Percentiles rank a stretch among this genome's conserved stretches.
Conservation (phyloP, 2,888 invertebrate genomes). For the Aphelenchoides bicaudatus region DNA sequence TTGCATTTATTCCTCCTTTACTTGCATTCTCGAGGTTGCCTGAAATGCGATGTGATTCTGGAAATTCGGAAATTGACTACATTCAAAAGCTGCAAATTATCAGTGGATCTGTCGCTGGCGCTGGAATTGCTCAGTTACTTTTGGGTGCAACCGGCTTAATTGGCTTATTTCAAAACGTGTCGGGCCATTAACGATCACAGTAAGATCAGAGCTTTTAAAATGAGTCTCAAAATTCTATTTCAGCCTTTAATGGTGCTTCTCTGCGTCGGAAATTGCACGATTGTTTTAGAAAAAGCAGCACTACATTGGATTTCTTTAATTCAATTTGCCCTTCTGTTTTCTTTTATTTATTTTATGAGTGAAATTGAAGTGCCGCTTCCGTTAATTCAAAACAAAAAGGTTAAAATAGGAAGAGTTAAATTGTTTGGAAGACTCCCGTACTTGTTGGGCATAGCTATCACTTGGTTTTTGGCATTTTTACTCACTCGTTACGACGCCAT, state of each 20-base stretch:
- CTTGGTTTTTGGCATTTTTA: constrained; percentile 45
- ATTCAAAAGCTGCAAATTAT: too few relatives aligned
- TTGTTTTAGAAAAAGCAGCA: constrained; percentile 43
- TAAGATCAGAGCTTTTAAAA: too few relatives aligned
- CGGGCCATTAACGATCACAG: too few relatives aligned
- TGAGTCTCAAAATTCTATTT: constrained; percentile 44
- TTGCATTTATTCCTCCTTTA: constrained; percentile 53
- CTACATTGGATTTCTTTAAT: constrained; percentile 52
- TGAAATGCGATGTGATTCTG: constrained; percentile 38
- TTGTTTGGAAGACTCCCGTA: too few relatives aligned
- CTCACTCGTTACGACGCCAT: constrained; percentile 44
- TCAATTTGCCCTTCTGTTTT: constrained; percentile 26
- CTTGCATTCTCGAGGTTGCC: constrained; percentile 42
- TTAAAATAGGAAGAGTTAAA: too few relatives aligned
- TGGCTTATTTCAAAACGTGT: too few relatives aligned
- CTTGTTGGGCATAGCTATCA: constrained; percentile 42
- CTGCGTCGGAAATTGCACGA: constrained; percentile 40
- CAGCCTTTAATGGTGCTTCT: constrained; percentile 53
- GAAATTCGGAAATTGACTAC: too few relatives aligned
- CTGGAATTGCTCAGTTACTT: constrained; percentile 44
- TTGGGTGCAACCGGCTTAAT: constrained; percentile 48
- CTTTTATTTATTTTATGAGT: too few relatives aligned
- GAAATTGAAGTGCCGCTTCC: too few relatives aligned
- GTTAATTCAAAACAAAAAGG: too few relatives aligned
- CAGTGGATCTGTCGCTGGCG: too few relatives aligned